phyloP scores from a whole-genome alignment of 2,888 invertebrate species.

The Anticlea derivata region DNA sequence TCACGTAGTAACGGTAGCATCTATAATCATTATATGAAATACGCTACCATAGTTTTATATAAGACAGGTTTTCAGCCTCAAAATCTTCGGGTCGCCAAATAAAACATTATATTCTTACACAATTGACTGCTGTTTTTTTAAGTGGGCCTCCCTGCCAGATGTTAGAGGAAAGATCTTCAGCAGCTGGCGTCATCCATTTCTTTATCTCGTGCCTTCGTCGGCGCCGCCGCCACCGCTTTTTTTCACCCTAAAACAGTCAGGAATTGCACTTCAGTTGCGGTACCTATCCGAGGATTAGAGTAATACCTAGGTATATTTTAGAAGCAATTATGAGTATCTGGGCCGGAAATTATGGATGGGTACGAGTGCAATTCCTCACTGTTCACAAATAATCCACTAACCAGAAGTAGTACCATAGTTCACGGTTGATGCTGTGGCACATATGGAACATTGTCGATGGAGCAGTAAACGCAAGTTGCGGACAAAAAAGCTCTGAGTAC shows the following conservation, averaged over 20 bases:
- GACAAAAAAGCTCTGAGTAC: no score
- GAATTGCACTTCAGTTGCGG: conserved; percentile 61
- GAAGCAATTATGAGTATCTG: no score
- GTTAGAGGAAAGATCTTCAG: conserved; percentile 61
- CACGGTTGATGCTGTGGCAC: neutral
- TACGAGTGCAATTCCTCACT: conserved; percentile 69
- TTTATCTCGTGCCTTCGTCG: conserved; percentile 48
- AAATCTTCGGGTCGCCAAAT: neutral
- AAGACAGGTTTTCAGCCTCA: no score
- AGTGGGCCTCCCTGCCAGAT: conserved; percentile 56
- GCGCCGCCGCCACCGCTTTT: conserved; percentile 38
- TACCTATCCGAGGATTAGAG: no score
- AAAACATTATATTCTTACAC: conserved; percentile 13
- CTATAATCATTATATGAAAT: no score
- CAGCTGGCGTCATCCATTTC: conserved; percentile 69
- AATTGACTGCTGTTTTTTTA: conserved; percentile 25
- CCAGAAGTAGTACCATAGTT: neutral
- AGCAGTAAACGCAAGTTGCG: no score
- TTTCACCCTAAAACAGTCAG: conserved; percentile 62
- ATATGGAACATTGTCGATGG: no score
- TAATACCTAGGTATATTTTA: no score
- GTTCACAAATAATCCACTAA: conserved; percentile 30
- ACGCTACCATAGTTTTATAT: no score
- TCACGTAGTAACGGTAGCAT: conserved; percentile 59
- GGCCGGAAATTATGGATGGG: neutral